Evolutionary conservation across 1,140 invertebrate genomes (phyloP), one percentile per base, ranked within the genome.

Genomic region (Sycobia sp.): DNA sequence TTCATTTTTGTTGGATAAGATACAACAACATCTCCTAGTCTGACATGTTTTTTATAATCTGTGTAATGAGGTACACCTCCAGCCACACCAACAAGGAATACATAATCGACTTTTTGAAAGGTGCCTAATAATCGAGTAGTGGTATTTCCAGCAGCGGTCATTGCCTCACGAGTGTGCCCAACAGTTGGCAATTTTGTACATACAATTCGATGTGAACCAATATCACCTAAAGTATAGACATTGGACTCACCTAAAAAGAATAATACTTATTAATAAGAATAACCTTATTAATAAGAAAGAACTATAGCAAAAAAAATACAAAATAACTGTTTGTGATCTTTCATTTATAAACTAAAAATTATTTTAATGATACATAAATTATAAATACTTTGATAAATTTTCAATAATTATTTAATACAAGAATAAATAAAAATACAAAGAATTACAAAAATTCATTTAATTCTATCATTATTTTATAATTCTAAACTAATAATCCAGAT

Each of bases 201-300:
- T 3, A 99, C 96, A 57, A 98, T 94, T 68, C 95, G 87, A 81
- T 98, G 96, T 22, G 90, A 85, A 25, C 96, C 97, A 76, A 99
- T 97, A 68, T 93, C 96, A n/a, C 97, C 97, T 74, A 98, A 83
- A 14, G 97, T 99, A 78, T 99, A 99, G 1, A 99, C 95, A 79
- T 99, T 98, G 14, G 96, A 98, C 85, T 99, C 97, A 43, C 96
- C 96, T 49, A n/a, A n/a, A n/a, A n/a, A n/a, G n/a, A n/a, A n/a
- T n/a, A n/a, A n/a, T n/a, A n/a, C n/a, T n/a, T n/a, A n/a, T n/a
- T n/a, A n/a, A n/a, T n/a, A n/a, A n/a, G n/a, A n/a, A n/a, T n/a
- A n/a, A n/a, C n/a, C n/a, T n/a, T n/a, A n/a, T n/a, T n/a, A n/a
- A n/a, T n/a, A n/a, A n/a, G n/a, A n/a, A n/a, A n/a, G n/a, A n/a